phyloP scores from a whole-genome alignment of 2,113 vertebrate species.

The Psilopogon haemacephalus region DNA sequence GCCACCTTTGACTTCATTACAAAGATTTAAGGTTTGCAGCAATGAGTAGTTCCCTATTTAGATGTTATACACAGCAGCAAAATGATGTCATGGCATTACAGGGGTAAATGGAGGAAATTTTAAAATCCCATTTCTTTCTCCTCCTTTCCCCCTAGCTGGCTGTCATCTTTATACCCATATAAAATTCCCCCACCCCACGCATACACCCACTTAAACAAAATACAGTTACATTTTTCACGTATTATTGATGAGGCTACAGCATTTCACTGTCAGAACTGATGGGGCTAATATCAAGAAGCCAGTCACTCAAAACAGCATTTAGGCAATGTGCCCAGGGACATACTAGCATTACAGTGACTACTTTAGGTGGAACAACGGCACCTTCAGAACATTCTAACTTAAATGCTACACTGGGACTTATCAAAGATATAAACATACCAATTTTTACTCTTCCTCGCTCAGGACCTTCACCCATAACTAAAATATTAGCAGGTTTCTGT shows the following conservation, averaged over 20 bases:
- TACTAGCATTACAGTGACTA: conserved; percentile 62
- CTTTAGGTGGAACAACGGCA: conserved; percentile 56
- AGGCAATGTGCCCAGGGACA: conserved; percentile 41
- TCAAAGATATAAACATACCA: conserved; percentile 85
- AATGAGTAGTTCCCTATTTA: conserved; percentile 42
- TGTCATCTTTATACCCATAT: neutral
- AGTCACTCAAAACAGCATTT: conserved; percentile 43
- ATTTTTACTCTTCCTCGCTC: conserved; percentile 99
- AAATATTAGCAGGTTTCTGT: conserved; percentile 99
- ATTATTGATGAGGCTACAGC: conserved; percentile 41
- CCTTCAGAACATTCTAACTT: conserved; percentile 72
- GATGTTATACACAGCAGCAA: conserved; percentile 4
- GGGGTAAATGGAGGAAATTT: neutral
- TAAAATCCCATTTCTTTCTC: neutral
- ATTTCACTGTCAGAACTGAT: conserved; percentile 39
- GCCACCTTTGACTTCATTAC: neutral
- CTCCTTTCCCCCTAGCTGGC: conserved; percentile 22
- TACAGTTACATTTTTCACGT: conserved; percentile 38
- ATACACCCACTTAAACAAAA: conserved; percentile 45
- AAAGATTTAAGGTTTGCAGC: neutral
- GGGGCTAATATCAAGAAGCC: conserved; percentile 29
- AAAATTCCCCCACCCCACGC: conserved; percentile 29
- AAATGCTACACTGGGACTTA: conserved; percentile 78
- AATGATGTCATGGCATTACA: conserved; percentile 41
- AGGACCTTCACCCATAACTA: conserved; percentile 99